Evolutionary conservation across 2,888 invertebrate species (phyloP), one percentile per base, ranked within the genome.

Genomic region (Yponomeuta plumbellus): DNA sequence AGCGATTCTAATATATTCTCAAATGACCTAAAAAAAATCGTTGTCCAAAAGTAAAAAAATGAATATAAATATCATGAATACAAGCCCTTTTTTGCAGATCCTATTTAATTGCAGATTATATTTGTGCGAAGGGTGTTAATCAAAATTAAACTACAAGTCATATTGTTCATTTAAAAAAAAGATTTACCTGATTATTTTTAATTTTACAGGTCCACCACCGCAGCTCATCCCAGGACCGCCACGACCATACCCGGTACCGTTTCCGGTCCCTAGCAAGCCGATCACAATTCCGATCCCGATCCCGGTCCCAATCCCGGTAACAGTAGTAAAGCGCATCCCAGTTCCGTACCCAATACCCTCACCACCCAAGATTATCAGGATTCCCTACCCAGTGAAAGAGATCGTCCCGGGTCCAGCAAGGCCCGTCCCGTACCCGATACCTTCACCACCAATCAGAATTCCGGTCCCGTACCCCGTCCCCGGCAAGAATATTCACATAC

Each of bases 171-270:
- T 26, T 26, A 26, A 2, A 26, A 26, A 26, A 26, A 26, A 26
- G 4, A 4, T n/a, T n/a, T n/a, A n/a, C 26, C 2, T 2, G 2
- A 26, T 5, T 4, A 26, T 26, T 4, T 26, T 26, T 26, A 26
- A 34, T 52, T 52, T 52, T 3, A 13, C 44, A 52, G 44, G 44
- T 17, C 44, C 44, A 17, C 44, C 44, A 17, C 84, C 85, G 11
- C 72, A 80, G 39, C 66, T 81, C 2, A 78, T 88, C 58, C 88
- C 86, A 1, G 88, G 88, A 61, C 86, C 85, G 3, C 78, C 81
- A 4, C 84, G 85, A 65, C 86, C 86, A 1, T 84, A 80, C 72
- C 88, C 87, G 3, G 85, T 87, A 11, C 88, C 77, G 2, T 74
- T 77, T 0, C 77, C 76, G 0, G 73, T 78, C 11, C 78, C 78